Evolutionary conservation across 2,888 invertebrate species (phyloP), one percentile per base, ranked within the genome.

Genomic region (Drosophila flavopinicola): DNA sequence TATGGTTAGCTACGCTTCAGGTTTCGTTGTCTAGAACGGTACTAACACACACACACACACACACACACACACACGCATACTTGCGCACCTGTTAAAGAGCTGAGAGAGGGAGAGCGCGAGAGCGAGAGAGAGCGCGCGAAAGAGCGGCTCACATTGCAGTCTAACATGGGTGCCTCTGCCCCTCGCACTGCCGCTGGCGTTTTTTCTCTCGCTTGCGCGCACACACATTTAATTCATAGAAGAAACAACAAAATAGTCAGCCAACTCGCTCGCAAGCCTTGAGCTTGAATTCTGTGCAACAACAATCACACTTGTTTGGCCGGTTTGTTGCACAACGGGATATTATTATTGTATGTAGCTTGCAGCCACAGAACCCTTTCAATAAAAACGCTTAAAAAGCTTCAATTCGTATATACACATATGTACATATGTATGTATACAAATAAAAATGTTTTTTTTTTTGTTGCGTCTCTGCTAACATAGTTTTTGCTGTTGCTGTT

Each of bases 251-350:
- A 39, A 35, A 44, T 4, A 4, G 35, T 17, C 47, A 53, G 60
- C 38, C 17, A 53, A 37, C 48, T 23, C 35, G 33, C 59, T 65
- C 41, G 32, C 11, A 44, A 63, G 67, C 74, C 65, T 73, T 65
- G 78, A 65, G 69, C 77, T 72, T 71, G 56, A 71, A 65, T 72
- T 60, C 29, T 54, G 49, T 53, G 38, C 48, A 59, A 54, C 66
- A 60, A 53, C 27, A 56, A 54, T 51, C 48, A 33, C 52, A 75
- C 85, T 85, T 75, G 82, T 58, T 83, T 68, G 66, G 78, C 85
- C 73, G 74, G 88, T 83, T 87, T 85, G 79, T 70, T 74, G 75
- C 87, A 71, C 84, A 83, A 83, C 87, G 86, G 83, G 84, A 83
- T 61, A 79, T 85, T 85, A n/a, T n/a, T n/a, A n/a, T n/a, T n/a